Evolutionary conservation across 2,797 vertebrate species (phyloP).

Genomic region (Pagetopsis macropterus): DNA sequence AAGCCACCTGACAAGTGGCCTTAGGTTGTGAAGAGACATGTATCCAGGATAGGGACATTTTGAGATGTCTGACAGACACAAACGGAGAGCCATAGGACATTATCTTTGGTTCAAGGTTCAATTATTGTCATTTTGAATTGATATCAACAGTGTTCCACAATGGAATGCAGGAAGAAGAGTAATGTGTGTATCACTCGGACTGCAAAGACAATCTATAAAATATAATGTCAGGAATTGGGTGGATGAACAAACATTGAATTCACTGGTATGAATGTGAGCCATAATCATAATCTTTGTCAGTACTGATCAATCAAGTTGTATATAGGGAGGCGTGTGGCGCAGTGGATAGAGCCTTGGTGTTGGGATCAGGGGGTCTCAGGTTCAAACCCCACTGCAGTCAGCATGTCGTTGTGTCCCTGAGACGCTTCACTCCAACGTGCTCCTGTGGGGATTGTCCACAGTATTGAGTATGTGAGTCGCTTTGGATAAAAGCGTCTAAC

Average conservation of each 20-base stretch:
- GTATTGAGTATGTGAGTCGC: no score
- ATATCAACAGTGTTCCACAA: no score
- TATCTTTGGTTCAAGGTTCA: not conserved
- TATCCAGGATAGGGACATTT: slow-evolving; percentile 60
- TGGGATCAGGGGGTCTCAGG: no score
- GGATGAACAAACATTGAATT: slow-evolving; percentile 11
- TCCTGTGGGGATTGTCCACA: no score
- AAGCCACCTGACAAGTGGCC: slow-evolving; percentile 37
- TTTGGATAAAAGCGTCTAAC: no score
- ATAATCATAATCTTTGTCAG: slow-evolving; percentile 18
- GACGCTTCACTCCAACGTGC: no score
- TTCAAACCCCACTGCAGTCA: no score
- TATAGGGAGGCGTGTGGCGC: no score
- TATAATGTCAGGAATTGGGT: slow-evolving; percentile 22
- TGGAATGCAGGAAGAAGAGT: no score
- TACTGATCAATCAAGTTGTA: not conserved
- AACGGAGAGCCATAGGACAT: slow-evolving; percentile 44
- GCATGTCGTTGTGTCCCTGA: no score
- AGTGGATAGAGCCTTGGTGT: no score
- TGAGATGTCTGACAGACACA: slow-evolving; percentile 51
- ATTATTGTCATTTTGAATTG: no score
- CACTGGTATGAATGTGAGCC: slow-evolving; percentile 9
- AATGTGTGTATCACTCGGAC: slow-evolving; percentile 23
- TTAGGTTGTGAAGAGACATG: slow-evolving; percentile 53
- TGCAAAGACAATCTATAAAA: slow-evolving; percentile 20